A percentile compares a stretch with the other conserved stretches of the same genome.
phyloP scores from a whole-genome alignment of 2,113 vertebrate species.

The Mus pahari region DNA sequence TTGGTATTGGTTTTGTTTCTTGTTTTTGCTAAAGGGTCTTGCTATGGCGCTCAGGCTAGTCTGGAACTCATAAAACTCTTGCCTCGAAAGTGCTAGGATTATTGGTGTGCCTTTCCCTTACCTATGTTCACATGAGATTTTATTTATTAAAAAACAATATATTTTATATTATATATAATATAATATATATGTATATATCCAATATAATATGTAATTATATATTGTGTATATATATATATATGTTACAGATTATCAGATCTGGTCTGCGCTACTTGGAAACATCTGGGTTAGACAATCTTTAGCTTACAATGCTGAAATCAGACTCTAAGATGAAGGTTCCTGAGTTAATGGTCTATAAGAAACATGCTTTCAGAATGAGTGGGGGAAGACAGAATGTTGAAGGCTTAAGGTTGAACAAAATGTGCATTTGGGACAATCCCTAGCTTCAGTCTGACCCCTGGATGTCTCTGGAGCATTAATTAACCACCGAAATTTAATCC shows the following conservation, averaged over 20 bases:
- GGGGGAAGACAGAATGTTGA: neutral
- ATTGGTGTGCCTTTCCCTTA: neutral
- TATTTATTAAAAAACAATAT: neutral
- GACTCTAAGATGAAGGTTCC: neutral
- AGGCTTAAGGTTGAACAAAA: neutral
- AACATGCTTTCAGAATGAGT: neutral
- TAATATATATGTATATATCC: too few species aligned
- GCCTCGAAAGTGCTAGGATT: neutral
- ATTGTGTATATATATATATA: too few species aligned
- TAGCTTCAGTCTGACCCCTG: neutral
- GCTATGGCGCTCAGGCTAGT: neutral
- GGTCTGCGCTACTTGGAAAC: neutral
- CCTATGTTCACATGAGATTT: neutral
- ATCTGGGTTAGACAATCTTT: neutral
- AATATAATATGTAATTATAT: too few species aligned
- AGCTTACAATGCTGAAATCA: neutral
- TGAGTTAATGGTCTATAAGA: neutral
- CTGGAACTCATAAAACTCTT: neutral
- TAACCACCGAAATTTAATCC: neutral
- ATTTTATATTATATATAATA: too few species aligned
- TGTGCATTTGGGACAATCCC: neutral
- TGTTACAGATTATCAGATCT: neutral
- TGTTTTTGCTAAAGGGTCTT: neutral
- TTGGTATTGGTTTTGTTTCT: neutral
- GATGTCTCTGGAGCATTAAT: neutral